phyloP scores from a whole-genome alignment of 2,888 invertebrate species.

The Tolmerus cingulatus region DNA sequence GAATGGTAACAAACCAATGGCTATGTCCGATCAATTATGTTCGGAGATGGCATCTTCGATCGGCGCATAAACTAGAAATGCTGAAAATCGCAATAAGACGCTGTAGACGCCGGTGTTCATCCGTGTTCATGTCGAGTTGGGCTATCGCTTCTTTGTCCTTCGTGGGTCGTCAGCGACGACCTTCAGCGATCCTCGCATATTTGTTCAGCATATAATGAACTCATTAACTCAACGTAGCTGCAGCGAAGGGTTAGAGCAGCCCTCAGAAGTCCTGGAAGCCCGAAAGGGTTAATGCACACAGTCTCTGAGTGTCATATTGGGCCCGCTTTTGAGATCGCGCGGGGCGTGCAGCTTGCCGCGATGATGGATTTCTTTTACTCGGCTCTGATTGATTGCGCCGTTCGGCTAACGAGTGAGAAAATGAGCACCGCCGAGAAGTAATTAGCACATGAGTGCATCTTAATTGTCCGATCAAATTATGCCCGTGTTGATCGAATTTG shows the following conservation, averaged over 20 bases:
- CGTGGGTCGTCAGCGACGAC: not conserved
- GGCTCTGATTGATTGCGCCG: not conserved
- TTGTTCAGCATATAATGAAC: not conserved
- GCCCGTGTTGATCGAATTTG: not conserved
- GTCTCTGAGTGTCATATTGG: not conserved
- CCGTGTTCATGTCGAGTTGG: constrained; percentile 15
- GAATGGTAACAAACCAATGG: constrained; percentile 36
- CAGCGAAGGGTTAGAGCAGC: not conserved
- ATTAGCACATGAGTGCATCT: constrained; percentile 27
- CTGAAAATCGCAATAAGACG: constrained; percentile 27
- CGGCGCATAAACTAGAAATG: constrained; percentile 28
- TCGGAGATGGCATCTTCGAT: constrained; percentile 24
- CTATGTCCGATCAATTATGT: constrained; percentile 39
- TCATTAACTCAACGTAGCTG: constrained; percentile 5
- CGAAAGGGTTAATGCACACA: constrained; percentile 14
- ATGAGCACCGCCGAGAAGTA: not conserved
- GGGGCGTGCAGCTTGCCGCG: not conserved
- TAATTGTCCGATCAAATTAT: constrained; percentile 28
- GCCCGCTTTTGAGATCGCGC: not conserved
- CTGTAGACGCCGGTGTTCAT: not conserved
- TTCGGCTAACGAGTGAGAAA: constrained; percentile 18
- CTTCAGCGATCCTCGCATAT: not conserved
- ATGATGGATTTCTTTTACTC: constrained; percentile 22
- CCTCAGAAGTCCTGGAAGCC: not conserved
- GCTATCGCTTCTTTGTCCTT: not conserved